Percentiles rank a stretch among this genome's conserved stretches.
Evolutionary conservation across 2,113 vertebrate species (phyloP).

Genomic region (Ptilorrhoa leucosticta): DNA sequence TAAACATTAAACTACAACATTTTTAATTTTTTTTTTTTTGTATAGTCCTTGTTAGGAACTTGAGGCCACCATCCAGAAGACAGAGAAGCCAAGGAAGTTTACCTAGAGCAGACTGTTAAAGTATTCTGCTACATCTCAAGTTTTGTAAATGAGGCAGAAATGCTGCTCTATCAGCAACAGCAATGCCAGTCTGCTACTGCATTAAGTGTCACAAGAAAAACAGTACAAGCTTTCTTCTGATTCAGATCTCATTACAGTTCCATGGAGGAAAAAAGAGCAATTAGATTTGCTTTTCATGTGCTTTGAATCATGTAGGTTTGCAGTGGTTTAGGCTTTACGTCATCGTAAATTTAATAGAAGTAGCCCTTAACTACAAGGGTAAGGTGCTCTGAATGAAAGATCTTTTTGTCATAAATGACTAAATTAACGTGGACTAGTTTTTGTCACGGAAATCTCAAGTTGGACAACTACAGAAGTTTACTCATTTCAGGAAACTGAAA

Average conservation of each 20-base stretch:
- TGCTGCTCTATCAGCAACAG: not conserved
- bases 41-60: not conserved
- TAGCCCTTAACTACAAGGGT: not conserved
- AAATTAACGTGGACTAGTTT: not conserved
- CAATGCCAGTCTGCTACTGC: not conserved
- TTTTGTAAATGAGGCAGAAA: not conserved
- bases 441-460: not conserved
- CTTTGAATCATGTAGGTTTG: not conserved
- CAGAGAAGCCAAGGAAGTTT: not conserved
- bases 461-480: not conserved
- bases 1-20: not conserved
- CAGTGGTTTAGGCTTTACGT: not conserved
- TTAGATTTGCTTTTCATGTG: not conserved
- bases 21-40: not conserved
- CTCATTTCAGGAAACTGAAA: not conserved
- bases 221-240: not conserved
- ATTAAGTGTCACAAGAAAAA: not conserved
- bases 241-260: not conserved
- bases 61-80: not conserved
- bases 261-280: not conserved
- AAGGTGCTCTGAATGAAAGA: not conserved
- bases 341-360: not conserved
- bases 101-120: not conserved
- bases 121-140: not conserved
- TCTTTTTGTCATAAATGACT: not conserved